Conservation (phyloP, 2,888 invertebrate species). For the Proisotoma minuta region DNA sequence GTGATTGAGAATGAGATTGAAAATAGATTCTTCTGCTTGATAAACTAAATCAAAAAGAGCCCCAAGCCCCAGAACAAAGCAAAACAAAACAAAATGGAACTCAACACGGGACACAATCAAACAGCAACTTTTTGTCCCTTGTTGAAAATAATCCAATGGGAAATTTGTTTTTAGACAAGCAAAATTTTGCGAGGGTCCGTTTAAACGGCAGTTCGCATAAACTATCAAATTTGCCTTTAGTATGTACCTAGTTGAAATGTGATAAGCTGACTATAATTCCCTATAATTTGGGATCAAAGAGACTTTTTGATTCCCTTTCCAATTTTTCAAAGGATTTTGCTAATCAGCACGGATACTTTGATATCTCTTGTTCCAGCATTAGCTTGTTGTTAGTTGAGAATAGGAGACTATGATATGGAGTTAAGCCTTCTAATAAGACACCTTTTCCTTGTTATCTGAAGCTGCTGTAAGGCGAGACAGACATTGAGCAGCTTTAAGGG, state of each 20-base stretch:
- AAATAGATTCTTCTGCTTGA: slow-evolving; percentile 35
- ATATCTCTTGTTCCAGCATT: no score
- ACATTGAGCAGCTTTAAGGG: neutral
- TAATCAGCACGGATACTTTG: neutral
- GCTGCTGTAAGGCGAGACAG: neutral
- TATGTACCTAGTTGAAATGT: neutral
- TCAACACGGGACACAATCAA: neutral
- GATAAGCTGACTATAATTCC: neutral
- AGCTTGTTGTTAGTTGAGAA: neutral
- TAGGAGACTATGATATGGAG: neutral
- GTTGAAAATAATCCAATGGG: neutral
- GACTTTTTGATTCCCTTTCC: neutral
- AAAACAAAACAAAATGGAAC: neutral
- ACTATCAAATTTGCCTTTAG: neutral
- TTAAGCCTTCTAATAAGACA: neutral
- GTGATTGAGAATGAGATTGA: slow-evolving; percentile 41
- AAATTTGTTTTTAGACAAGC: neutral
- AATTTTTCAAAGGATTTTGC: neutral
- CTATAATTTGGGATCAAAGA: neutral
- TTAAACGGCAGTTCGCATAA: neutral
- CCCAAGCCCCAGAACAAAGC: slow-evolving; percentile 25
- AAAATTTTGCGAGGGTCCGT: no score
- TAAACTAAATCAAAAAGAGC: slow-evolving; percentile 39
- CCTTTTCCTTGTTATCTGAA: neutral
- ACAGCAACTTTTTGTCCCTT: neutral